Evolutionary conservation across 2,797 vertebrate genomes (phyloP), one percentile per base, ranked within the genome.

Genomic region (Melanotaenia parkinsoni): DNA sequence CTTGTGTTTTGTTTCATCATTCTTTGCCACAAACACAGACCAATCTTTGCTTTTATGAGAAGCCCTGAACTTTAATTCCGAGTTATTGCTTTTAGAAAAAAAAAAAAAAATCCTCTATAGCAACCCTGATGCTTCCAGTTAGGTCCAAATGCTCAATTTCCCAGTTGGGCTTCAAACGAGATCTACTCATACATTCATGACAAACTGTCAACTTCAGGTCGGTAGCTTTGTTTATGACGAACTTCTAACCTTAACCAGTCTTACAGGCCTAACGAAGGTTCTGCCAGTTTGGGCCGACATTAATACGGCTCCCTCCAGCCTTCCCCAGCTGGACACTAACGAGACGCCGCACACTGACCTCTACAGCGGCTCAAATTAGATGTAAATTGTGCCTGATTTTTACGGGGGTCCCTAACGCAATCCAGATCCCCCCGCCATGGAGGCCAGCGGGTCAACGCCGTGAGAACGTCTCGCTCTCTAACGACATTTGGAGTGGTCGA

Each of bases 401-500:
- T 92, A 94, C 85, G 43, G 88, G 89, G 85, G 81, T 85, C 80
- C 76, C 91, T 97, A 98, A 98, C 95, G 90, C 91, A 95, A 96
- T 96, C 50, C 96, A 97, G 96, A 95, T 88, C 94, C 82, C 65
- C 82, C 75, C 72, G 60, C 81, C 86, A 84, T 35, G 56, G 8
- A 30, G 81, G 88, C 88, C 89, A 70, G 83, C 75, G 77, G 92
- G 91, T 93, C 94, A 91, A 91, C 92, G 88, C 92, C 95, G 95
- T 97, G 96, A 97, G 96, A 98, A 97, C 86, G 80, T 90, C 87
- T 84, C 79, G 86, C 89, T 94, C 93, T 93, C 86, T 93, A 95
- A 96, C 94, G 94, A 95, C 95, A 95, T 95, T 96, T 93, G 94
- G 96, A 95, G 93, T 94, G 95, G 96, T 95, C 95, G 94, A 96